A percentile compares a stretch with the other conserved stretches of the same genome.
Evolutionary conservation across 1,140 invertebrate genomes (phyloP).

Genomic region (Hypsibius dujardini): DNA sequence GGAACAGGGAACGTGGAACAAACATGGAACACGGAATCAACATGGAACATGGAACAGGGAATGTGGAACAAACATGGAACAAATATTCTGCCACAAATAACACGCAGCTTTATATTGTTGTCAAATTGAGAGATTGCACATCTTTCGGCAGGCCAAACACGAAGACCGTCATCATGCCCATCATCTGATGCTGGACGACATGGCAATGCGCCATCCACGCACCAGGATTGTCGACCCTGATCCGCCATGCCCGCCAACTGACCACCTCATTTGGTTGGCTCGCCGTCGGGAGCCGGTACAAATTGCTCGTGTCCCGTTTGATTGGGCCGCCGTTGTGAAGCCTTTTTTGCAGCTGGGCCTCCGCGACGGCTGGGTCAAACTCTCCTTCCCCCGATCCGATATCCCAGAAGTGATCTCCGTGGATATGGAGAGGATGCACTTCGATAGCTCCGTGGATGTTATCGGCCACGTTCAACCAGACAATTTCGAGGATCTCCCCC

Average conservation of each 20-base stretch:
- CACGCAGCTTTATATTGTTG: no score
- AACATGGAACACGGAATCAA: no score
- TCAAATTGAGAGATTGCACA: neutral
- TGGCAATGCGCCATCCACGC: conserved; percentile 4
- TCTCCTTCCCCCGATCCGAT: neutral
- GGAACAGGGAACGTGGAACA: no score
- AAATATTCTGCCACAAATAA: no score
- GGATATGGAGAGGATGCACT: neutral
- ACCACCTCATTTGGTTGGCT: neutral
- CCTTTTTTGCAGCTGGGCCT: neutral
- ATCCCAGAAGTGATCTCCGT: conserved; percentile 8
- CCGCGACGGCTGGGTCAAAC: neutral
- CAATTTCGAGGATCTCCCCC: neutral
- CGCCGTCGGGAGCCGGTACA: neutral
- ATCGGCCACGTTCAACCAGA: neutral
- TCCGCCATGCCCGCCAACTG: neutral
- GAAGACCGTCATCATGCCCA: neutral
- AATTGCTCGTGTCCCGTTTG: neutral
- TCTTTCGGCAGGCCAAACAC: neutral
- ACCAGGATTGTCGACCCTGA: neutral
- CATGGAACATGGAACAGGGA: no score
- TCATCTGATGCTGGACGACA: neutral
- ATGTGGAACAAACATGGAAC: no score
- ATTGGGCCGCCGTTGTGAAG: neutral
- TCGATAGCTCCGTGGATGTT: neutral